Evolutionary conservation across 2,113 vertebrate species (phyloP), one percentile per base, ranked within the genome.

Genomic region (Theristicus caerulescens): DNA sequence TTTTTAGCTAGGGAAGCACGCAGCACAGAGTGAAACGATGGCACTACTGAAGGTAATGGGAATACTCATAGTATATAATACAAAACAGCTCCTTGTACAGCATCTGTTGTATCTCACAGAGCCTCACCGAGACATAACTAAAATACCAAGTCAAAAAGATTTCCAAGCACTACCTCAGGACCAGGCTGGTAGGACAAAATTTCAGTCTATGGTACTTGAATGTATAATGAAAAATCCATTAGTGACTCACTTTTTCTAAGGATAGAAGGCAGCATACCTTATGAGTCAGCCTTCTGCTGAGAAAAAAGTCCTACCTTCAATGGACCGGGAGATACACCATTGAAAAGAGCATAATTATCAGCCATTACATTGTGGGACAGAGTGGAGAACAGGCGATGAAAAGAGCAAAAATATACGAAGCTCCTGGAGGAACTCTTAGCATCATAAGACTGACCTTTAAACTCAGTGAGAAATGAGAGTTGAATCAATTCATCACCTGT

Each of bases 201-300:
- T 94, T 97, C 58, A 54, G 84, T n/a, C 84, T 88, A 7, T 51
- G 79, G 54, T 73, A 64, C 94, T 88, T 93, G 89, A 93, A 96
- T 77, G 38, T 62, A 93, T 86, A 96, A 96, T 88, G 90, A 96
- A 97, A 97, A 97, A 94, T 95, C 86, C 97, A 95, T 97, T 95
- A 96, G 84, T 96, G 95, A 97, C 84, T 97, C 95, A 97, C 81
- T 95, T 85, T 62, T 94, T 80, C 96, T 97, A 94, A 97, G 91
- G 91, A 96, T 80, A 95, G 96, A 91, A 97, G 64, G 82, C 82
- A 93, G 89, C 93, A 95, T 88, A 90, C 78, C 51, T 94, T 90
- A 59, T 97, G 95, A 96, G 83, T 96, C 91, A 95, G 94, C 83
- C 31, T 94, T 95, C 78, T 91, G 87, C 85, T 90, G 93, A 91